A percentile compares a stretch with the other conserved stretches of the same genome.
Evolutionary conservation across 2,888 invertebrate species (phyloP).

Genomic region (Euclidia mi): DNA sequence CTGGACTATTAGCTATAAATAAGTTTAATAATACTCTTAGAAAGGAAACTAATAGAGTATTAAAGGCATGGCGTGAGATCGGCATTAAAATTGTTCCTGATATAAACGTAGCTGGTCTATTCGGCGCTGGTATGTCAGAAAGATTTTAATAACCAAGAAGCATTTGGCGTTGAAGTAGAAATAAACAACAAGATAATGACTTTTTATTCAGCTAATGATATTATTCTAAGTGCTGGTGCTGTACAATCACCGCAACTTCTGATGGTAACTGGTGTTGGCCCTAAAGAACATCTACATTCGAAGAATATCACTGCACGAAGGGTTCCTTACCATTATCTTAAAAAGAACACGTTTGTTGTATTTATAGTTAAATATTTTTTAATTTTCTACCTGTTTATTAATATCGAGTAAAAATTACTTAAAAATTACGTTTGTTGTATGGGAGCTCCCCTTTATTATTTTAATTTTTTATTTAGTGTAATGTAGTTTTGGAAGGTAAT

Average conservation of each 20-base stretch:
- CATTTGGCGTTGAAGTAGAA: slow-evolving; percentile 41
- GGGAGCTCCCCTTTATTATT: too few species aligned
- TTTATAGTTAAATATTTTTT: too few species aligned
- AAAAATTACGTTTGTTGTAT: too few species aligned
- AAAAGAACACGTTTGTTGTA: too few species aligned
- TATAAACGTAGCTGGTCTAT: slow-evolving; percentile 74
- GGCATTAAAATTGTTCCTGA: slow-evolving; percentile 77
- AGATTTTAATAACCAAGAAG: slow-evolving; percentile 38
- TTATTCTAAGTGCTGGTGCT: slow-evolving; percentile 77
- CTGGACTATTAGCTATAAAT: slow-evolving; percentile 83
- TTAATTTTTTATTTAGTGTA: too few species aligned
- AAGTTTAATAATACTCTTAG: slow-evolving; percentile 79
- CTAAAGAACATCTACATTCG: slow-evolving; percentile 60
- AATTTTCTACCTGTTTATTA: slow-evolving; percentile 21
- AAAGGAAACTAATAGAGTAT: slow-evolving; percentile 62
- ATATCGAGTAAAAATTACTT: too few species aligned
- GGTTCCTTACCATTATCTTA: slow-evolving; percentile 34
- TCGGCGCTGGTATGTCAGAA: slow-evolving; percentile 71
- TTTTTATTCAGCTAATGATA: slow-evolving; percentile 55
- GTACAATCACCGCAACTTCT: slow-evolving; percentile 77
- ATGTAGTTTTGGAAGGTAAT: too few species aligned
- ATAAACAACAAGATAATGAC: slow-evolving; percentile 9
- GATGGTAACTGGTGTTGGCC: slow-evolving; percentile 81
- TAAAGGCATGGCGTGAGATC: slow-evolving; percentile 79
- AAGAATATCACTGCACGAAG: slow-evolving; percentile 58